phyloP scores from a whole-genome alignment of 1,140 invertebrate species.

The Drosophila hydei region DNA sequence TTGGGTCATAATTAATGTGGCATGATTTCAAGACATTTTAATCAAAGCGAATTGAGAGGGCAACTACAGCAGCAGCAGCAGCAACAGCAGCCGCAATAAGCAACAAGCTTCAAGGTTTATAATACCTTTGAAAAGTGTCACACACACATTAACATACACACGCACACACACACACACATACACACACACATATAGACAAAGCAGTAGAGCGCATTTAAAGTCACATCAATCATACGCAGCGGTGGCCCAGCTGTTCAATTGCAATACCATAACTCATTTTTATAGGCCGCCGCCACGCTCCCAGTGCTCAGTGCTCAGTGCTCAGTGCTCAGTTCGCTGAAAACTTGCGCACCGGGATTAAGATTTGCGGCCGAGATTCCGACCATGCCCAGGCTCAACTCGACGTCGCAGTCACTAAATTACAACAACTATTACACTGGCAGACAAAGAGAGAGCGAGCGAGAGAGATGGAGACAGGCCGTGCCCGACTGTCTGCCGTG shows the following conservation, averaged over 20 bases:
- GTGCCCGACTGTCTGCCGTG: constrained; percentile 41
- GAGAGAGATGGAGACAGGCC: neutral
- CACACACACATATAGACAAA: neutral
- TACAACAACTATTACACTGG: constrained; percentile 79
- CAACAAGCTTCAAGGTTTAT: constrained; percentile 29
- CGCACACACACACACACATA: constrained; percentile 3
- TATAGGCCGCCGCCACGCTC: constrained; percentile 74
- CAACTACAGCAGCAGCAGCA: constrained; percentile 19
- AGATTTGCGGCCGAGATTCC: constrained; percentile 79
- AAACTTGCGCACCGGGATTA: constrained; percentile 83
- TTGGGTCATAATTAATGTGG: constrained; percentile 84
- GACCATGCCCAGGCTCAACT: constrained; percentile 40
- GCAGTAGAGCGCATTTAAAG: constrained; percentile 53
- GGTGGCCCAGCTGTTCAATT: constrained; percentile 81
- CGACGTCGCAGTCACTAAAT: constrained; percentile 70
- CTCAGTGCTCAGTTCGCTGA: constrained; percentile 70
- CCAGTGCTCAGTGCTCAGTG: constrained; percentile 46
- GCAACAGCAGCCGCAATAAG: constrained; percentile 5
- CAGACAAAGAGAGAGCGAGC: neutral
- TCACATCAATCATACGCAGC: constrained; percentile 82
- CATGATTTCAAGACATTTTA: constrained; percentile 83
- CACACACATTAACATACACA: neutral
- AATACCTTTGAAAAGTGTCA: constrained; percentile 53
- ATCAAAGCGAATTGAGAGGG: constrained; percentile 66
- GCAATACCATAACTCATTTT: constrained; percentile 82